phyloP scores from a whole-genome alignment of 1,140 invertebrate species.

The Eueides isabella region DNA sequence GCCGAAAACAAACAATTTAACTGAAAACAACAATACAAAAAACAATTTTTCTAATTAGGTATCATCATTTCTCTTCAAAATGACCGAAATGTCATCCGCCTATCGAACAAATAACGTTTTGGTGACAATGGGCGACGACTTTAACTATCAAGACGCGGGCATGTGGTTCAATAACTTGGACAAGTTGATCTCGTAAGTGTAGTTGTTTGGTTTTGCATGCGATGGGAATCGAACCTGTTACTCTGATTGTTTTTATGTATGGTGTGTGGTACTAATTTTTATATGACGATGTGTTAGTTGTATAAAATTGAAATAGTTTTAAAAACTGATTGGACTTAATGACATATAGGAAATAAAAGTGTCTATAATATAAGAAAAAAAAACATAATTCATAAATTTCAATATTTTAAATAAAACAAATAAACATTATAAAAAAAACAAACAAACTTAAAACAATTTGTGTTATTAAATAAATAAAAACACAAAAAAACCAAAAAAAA shows the following conservation, averaged over 20 bases:
- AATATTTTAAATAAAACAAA: background rate
- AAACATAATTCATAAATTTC: no score
- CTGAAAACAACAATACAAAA: background rate
- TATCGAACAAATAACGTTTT: conserved; percentile 59
- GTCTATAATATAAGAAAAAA: no score
- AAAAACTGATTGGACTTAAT: no score
- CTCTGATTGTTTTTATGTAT: background rate
- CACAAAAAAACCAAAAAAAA: background rate
- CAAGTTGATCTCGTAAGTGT: conserved; percentile 90
- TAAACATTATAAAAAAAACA: background rate
- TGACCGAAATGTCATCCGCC: conserved; percentile 42
- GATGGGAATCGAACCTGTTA: background rate
- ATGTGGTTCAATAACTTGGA: conserved; percentile 95
- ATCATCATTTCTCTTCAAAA: conserved; percentile 45
- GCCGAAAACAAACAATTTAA: conserved; percentile 1
- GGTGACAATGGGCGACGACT: conserved; percentile 94
- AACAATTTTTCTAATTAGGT: conserved; percentile 39
- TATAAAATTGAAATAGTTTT: no score
- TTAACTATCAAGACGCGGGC: conserved; percentile 93
- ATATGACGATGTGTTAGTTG: no score
- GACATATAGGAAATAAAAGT: no score
- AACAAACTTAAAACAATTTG: background rate
- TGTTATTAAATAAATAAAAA: background rate
- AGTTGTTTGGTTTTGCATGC: conserved; percentile 3
- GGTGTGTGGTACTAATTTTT: background rate